Evolutionary conservation across 2,113 vertebrate genomes (phyloP).

Genomic region (Apeltes quadracus): DNA sequence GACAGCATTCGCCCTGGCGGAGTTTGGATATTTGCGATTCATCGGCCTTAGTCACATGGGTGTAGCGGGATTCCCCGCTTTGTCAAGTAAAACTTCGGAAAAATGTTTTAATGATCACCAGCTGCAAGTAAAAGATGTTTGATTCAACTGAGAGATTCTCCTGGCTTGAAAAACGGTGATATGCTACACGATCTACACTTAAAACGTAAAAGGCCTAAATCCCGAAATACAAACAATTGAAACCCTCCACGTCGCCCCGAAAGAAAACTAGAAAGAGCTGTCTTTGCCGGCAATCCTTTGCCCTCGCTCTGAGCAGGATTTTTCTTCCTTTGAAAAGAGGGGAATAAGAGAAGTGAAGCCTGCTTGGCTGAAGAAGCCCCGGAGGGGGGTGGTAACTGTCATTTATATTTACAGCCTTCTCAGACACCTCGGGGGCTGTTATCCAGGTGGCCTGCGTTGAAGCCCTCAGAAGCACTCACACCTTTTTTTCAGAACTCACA

Average conservation of each 20-base stretch:
- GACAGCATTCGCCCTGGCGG: slow-evolving; percentile 16
- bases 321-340: slow-evolving; percentile 69
- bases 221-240: slow-evolving; percentile 31
- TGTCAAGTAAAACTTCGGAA: slow-evolving; percentile 50
- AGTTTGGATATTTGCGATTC: slow-evolving; percentile 43
- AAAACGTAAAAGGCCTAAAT: slow-evolving; percentile 30
- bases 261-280: slow-evolving; percentile 24
- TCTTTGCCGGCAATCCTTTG: slow-evolving; percentile 59
- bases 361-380: slow-evolving; percentile 66
- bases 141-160: not conserved
- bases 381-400: slow-evolving; percentile 74
- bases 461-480: slow-evolving; percentile 73
- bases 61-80: slow-evolving; percentile 46
- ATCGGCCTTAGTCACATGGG: slow-evolving; percentile 45
- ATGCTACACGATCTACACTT: slow-evolving; percentile 38
- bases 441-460: slow-evolving; percentile 80
- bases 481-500: slow-evolving; percentile 69
- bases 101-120: slow-evolving; percentile 26
- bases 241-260: not conserved
- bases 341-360: slow-evolving; percentile 70
- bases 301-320: slow-evolving; percentile 70
- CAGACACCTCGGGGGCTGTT: slow-evolving; percentile 74
- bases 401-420: slow-evolving; percentile 80
- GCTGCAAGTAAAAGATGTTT: slow-evolving; percentile 13
- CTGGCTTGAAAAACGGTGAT: slow-evolving; percentile 23